Conservation (phyloP, 92 coral and sea anemone genomes). For the Porites evermanni region DNA sequence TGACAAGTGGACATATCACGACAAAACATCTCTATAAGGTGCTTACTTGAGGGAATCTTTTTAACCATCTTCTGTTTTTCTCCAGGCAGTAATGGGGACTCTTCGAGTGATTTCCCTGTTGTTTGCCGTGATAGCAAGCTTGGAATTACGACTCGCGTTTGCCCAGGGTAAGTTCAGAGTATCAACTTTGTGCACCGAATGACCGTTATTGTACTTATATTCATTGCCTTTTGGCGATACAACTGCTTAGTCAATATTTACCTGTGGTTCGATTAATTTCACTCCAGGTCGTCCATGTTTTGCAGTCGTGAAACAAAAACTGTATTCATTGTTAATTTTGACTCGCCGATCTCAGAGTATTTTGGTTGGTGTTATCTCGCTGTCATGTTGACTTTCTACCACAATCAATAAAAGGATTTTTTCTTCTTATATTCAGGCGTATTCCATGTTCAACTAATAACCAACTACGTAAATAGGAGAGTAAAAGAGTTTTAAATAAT, state of each 20-base stretch:
- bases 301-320: too few species aligned
- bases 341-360: too few species aligned
- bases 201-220: too few species aligned
- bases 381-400: neutral
- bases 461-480: neutral
- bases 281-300: too few species aligned
- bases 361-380: neutral
- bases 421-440: neutral
- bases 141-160: neutral
- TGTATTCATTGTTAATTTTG: too few species aligned
- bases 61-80: neutral
- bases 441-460: neutral
- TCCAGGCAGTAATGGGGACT: constrained; percentile 18
- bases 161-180: constrained; percentile 26
- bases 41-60: neutral
- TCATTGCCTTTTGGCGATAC: neutral
- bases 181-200: neutral
- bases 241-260: neutral
- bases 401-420: neutral
- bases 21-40: neutral
- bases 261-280: neutral
- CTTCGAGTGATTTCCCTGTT: neutral
- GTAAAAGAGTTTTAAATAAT: too few species aligned
- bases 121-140: neutral
- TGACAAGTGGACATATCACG: neutral